phyloP scores from a whole-genome alignment of 2,113 vertebrate genomes.

The Caranx ignobilis region DNA sequence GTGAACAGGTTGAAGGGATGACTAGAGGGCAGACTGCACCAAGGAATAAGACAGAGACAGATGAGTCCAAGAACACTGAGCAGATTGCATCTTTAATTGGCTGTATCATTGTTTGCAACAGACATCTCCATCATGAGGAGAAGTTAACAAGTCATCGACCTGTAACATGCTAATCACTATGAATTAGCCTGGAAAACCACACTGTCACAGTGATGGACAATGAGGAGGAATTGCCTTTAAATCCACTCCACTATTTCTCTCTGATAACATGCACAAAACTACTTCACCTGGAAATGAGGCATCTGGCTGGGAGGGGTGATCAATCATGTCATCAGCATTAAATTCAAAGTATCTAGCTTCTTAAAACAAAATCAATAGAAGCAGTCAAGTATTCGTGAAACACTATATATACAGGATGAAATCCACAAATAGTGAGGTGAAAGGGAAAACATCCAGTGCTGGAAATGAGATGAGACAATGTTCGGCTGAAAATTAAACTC shows the following conservation, averaged over 20 bases:
- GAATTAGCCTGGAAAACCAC: slow-evolving; percentile 64
- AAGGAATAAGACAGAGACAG: slow-evolving; percentile 64
- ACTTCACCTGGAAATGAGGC: not conserved
- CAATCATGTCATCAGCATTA: not conserved
- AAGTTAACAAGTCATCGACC: slow-evolving; percentile 70
- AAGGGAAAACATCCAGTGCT: not conserved
- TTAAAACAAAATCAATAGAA: not conserved
- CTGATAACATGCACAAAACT: not conserved
- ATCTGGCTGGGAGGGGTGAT: not conserved
- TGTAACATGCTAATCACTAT: slow-evolving; percentile 66
- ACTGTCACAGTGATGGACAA: slow-evolving; percentile 3
- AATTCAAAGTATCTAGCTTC: not conserved
- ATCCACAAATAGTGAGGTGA: not conserved
- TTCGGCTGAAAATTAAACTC: too few relatives aligned
- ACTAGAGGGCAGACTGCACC: slow-evolving; percentile 1
- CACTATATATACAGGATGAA: not conserved
- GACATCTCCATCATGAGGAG: slow-evolving; percentile 68
- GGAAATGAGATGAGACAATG: not conserved
- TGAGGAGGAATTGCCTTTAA: slow-evolving; percentile 13
- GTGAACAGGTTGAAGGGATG: slow-evolving; percentile 27
- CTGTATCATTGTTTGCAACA: slow-evolving; percentile 62
- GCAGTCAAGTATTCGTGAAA: not conserved
- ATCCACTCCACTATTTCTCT: not conserved
- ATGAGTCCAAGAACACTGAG: slow-evolving; percentile 56
- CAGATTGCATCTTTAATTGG: slow-evolving; percentile 77